phyloP scores from a whole-genome alignment of 2,888 invertebrate species.

The Beris chalybata region DNA sequence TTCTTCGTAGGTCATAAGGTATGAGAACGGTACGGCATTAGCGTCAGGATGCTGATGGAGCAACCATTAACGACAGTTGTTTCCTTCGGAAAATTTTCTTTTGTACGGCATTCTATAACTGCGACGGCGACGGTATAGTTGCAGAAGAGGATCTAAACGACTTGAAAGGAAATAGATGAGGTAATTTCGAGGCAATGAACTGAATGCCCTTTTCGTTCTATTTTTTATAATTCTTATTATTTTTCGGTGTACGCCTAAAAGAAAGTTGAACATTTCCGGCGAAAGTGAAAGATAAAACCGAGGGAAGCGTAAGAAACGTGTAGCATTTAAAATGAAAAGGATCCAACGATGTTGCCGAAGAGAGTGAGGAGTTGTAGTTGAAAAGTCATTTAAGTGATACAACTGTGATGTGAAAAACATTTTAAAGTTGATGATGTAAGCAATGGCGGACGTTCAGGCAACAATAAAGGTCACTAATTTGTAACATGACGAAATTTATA shows the following conservation, averaged over 20 bases:
- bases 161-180: conserved; percentile 32
- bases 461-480: conserved; percentile 13
- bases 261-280: conserved; percentile 9
- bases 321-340: no score
- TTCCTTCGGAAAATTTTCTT: conserved; percentile 19
- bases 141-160: conserved; percentile 24
- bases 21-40: no score
- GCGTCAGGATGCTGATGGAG: conserved; percentile 3
- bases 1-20: no score
- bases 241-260: no score
- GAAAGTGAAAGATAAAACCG: not conserved
- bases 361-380: not conserved
- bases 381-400: conserved; percentile 6
- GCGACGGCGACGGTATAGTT: conserved; percentile 1
- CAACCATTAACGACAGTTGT: conserved; percentile 31
- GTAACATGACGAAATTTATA: conserved; percentile 15
- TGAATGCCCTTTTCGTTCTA: conserved; percentile 31
- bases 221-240: not conserved
- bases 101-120: conserved; percentile 11
- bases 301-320: no score
- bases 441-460: not conserved
- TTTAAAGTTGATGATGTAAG: conserved; percentile 13
- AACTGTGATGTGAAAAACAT: conserved; percentile 9
- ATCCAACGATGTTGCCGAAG: no score
- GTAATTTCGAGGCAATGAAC: conserved; percentile 39